phyloP scores from a whole-genome alignment of 2,888 invertebrate species.

The Dicyrtoma fusca region DNA sequence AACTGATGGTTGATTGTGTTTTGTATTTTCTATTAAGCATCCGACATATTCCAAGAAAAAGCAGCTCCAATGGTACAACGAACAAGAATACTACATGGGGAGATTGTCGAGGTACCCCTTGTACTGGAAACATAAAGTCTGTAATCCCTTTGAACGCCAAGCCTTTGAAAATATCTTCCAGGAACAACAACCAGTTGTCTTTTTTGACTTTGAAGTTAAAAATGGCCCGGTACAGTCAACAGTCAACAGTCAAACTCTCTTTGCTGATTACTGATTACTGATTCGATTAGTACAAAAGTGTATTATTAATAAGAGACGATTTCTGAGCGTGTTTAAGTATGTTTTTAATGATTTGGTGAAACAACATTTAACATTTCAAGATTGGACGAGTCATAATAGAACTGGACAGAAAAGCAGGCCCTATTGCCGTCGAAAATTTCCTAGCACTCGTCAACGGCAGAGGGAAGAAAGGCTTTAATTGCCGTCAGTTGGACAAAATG shows the following conservation, averaged over 20 bases:
- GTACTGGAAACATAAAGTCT: slow-evolving; percentile 14
- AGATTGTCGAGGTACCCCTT: slow-evolving; percentile 8
- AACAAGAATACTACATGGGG: slow-evolving; percentile 19
- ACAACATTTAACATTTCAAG: slow-evolving; percentile 4
- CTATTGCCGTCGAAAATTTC: slow-evolving; percentile 24
- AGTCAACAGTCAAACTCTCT: too few relatives aligned
- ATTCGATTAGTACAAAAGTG: too few relatives aligned
- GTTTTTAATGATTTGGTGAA: too few relatives aligned
- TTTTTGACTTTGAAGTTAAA: slow-evolving; percentile 34
- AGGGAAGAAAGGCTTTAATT: neutral
- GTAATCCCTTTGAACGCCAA: slow-evolving; percentile 15
- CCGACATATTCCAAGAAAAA: neutral
- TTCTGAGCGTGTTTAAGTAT: too few relatives aligned
- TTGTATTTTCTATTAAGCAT: too few relatives aligned
- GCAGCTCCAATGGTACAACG: slow-evolving; percentile 7
- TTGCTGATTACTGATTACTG: too few relatives aligned
- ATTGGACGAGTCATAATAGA: slow-evolving; percentile 18
- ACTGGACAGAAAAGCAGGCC: slow-evolving; percentile 13
- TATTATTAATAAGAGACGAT: too few relatives aligned
- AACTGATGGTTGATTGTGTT: too few relatives aligned
- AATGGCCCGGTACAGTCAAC: slow-evolving; percentile 5
- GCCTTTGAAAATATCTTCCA: slow-evolving; percentile 6
- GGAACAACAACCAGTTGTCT: slow-evolving; percentile 24
- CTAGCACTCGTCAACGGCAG: neutral
- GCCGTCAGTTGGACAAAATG: slow-evolving; percentile 21